Conservation (phyloP, 2,113 vertebrate genomes). For the Corynorhinus townsendii region DNA sequence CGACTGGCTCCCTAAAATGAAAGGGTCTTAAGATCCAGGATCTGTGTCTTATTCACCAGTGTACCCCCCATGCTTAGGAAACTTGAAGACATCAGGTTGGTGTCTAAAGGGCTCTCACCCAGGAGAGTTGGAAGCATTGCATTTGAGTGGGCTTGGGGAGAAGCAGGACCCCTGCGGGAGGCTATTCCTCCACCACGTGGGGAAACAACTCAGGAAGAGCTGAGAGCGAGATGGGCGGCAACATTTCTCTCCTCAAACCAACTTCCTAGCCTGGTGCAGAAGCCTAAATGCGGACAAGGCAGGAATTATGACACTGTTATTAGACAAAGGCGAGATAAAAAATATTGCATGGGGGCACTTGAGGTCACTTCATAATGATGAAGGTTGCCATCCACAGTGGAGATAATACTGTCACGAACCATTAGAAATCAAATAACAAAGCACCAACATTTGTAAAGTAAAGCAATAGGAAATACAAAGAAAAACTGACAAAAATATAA, state of each 20-base stretch:
- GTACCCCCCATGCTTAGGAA: neutral
- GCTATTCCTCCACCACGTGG: neutral
- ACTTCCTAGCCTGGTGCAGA: neutral
- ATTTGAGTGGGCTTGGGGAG: neutral
- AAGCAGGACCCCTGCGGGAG: neutral
- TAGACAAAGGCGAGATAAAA: constrained; percentile 21
- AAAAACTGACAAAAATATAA: constrained; percentile 29
- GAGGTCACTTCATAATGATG: neutral
- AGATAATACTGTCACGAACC: neutral
- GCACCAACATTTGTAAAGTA: neutral
- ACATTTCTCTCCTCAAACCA: neutral
- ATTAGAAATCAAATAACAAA: constrained; percentile 38
- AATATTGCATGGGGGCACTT: neutral
- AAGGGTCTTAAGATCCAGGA: neutral
- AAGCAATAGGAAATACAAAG: constrained; percentile 13
- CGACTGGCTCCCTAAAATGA: neutral
- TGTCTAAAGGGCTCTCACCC: neutral
- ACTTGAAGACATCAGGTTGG: neutral
- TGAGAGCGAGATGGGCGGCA: neutral
- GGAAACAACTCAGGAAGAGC: neutral
- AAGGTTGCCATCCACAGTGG: neutral
- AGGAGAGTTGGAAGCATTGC: neutral
- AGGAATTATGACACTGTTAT: neutral
- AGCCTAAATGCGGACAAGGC: neutral
- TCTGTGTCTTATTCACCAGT: neutral